Base-by-base conservation (phyloP, 2,888 invertebrate genomes). In the Apeira syringaria region DNA sequence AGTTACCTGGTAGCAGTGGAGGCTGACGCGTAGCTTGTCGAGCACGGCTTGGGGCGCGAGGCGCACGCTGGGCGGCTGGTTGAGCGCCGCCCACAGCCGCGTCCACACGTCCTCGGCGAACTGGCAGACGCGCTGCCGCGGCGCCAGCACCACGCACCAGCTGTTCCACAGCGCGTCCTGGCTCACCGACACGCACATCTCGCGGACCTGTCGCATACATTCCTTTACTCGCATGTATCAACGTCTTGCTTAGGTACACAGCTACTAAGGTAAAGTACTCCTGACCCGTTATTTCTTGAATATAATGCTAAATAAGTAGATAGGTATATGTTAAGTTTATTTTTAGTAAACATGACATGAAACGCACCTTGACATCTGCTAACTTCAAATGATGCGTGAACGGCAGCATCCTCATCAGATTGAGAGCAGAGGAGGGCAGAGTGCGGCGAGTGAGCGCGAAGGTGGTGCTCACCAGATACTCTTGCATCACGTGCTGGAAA, bases 41-140 rank as follows among this genome's bases (percentile, higher is more conserved):
- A 93, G 92, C 15, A 96, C 95, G 64, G 93, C 93, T 30, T 91
- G 91, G 0, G 94, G 93, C 39, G 89, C 91, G 61, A 95, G 91
- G 85, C 92, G 59, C 35, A 54, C 37, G 29, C 71, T 92, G 91
- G 64, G 55, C 32, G 61, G 51, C 6, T 65, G 64, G 57, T 72
- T 91, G 18, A 95, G 90, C 50, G 93, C 92, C 58, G 93, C 94
- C 95, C 96, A 96, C 56, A 96, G 81, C 50, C 94, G 92, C 25
- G 95, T 96, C 96, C 96, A 97, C 63, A 95, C 92, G 77, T 97
- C 96, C 50, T 93, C 93, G 34, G 94, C 91, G 77, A 95, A 96
- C 42, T 96, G 96, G n/a, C 94, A 92, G 30, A 97, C 91, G 49
- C 97, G 91, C 78, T 97, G 96, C 41, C 96, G 94, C 1, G 96